These are phyloP conservation scores for Peromyscus aztecus DNA, from an alignment of 2,797 vertebrate species.

Conservation along the genomic window DNA sequence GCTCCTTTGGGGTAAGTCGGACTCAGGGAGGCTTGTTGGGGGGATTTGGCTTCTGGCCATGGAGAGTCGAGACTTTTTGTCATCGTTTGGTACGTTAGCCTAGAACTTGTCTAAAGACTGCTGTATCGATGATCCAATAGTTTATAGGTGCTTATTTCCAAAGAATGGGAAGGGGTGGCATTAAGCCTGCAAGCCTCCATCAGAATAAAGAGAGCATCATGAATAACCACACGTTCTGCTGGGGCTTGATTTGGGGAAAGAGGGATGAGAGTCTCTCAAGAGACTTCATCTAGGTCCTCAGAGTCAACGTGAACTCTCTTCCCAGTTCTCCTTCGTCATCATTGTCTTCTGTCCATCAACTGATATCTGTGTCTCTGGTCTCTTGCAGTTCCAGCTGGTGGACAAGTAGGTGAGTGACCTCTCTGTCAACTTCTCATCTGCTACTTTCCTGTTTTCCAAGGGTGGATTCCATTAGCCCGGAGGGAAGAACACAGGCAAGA, in stretches of 20 bases:
- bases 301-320: not conserved
- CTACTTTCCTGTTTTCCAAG: not conserved
- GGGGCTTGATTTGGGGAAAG: not conserved
- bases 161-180: not conserved
- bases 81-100: not conserved
- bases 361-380: constrained; percentile 29
- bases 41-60: not conserved
- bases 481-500: not conserved
- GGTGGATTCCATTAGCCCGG: not conserved
- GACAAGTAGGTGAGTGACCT: constrained; percentile 68
- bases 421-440: not conserved
- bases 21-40: not conserved
- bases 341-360: not conserved
- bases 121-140: not conserved
- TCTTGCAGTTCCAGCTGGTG: constrained; percentile 72
- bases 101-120: not conserved
- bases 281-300: not conserved
- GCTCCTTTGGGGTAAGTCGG: constrained; percentile 75
- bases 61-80: not conserved
- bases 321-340: not conserved
- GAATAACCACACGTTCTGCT: not conserved
- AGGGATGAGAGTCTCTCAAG: not conserved
- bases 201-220: not conserved
- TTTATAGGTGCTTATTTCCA: not conserved
- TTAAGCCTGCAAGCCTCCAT: not conserved